These are phyloP conservation scores for Tragelaphus strepsiceros DNA, from an alignment of 2,113 vertebrate species.

Conservation along the genomic window DNA sequence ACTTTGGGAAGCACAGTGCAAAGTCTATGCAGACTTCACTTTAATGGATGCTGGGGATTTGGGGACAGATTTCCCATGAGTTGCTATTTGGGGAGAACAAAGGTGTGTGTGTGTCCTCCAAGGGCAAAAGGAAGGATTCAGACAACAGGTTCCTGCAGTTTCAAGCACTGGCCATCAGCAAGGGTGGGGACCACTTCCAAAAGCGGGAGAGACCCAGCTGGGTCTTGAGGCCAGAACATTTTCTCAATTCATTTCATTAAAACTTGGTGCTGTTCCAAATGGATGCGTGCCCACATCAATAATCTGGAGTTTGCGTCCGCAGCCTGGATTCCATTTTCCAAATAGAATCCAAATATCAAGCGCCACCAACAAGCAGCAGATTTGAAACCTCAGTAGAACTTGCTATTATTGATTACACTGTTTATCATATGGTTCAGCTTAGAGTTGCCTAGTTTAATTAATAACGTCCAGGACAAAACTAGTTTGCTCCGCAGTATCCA, in stretches of 20 bases:
- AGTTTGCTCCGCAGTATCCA: background rate
- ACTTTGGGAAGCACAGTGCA: background rate
- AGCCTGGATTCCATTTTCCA: background rate
- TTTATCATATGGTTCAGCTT: background rate
- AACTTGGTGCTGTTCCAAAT: constrained; percentile 32
- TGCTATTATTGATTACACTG: background rate
- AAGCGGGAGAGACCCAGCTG: background rate
- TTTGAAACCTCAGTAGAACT: background rate
- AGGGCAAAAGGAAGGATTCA: background rate
- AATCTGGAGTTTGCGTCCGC: background rate
- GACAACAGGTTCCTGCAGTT: background rate
- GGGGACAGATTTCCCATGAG: background rate
- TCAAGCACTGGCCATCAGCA: background rate
- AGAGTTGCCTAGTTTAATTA: background rate
- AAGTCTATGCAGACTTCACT: background rate
- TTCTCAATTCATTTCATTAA: constrained; percentile 50
- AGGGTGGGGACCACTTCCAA: background rate
- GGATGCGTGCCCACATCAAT: constrained; percentile 23
- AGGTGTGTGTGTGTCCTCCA: background rate
- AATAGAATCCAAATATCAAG: background rate
- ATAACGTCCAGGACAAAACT: background rate
- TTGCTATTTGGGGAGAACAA: background rate
- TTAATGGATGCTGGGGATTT: background rate
- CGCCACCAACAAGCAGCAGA: background rate
- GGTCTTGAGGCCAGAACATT: constrained; percentile 7